phyloP scores from a whole-genome alignment of 2,797 vertebrate genomes.

The Tragopan temminckii region DNA sequence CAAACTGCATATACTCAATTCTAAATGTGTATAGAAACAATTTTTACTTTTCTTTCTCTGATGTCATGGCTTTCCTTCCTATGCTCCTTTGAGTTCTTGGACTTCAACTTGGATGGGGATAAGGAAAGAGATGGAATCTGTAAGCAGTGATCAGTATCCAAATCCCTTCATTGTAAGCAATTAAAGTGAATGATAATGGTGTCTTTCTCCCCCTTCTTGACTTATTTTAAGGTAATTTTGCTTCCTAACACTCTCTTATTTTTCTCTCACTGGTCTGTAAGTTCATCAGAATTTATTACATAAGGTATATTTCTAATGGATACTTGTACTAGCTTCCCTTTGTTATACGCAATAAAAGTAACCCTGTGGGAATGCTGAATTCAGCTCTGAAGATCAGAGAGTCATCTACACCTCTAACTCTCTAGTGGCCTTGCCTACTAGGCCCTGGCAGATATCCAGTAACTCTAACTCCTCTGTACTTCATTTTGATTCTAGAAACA shows the following conservation, averaged over 20 bases:
- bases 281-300: not conserved
- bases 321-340: not conserved
- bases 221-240: not conserved
- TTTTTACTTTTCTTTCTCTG: not conserved
- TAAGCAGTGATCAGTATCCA: not conserved
- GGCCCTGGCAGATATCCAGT: not conserved
- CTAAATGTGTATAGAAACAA: not conserved
- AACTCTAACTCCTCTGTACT: not conserved
- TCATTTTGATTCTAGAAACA: not conserved
- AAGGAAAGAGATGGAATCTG: not conserved
- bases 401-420: not conserved
- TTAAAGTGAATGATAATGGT: too few species aligned
- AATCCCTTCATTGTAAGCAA: not conserved
- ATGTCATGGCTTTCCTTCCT: not conserved
- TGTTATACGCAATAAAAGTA: not conserved
- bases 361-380: not conserved
- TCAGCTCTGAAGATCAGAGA: not conserved
- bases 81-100: not conserved
- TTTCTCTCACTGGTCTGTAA: not conserved
- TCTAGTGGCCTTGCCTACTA: rapidly evolving
- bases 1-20: not conserved
- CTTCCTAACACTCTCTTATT: not conserved
- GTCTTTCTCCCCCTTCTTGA: not conserved
- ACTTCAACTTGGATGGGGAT: not conserved
- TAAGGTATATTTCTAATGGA: not conserved